These are phyloP conservation scores for Brienomyrus brachyistius DNA, from an alignment of 2,113 vertebrate species.

Conservation along the genomic window DNA sequence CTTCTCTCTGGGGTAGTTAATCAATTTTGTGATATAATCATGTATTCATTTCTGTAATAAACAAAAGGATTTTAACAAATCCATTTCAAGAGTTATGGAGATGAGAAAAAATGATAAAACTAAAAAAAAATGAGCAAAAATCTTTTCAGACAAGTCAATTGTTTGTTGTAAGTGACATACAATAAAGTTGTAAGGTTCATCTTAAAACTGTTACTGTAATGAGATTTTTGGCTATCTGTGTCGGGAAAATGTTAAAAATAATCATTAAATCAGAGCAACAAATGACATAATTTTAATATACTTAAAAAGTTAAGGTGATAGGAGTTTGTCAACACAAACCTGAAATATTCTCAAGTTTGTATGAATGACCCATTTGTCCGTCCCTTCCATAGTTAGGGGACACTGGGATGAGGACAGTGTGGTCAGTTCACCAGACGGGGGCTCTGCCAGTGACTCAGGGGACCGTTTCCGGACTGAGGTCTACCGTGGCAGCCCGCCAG, in stretches of 20 bases:
- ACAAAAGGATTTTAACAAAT: background rate
- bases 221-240: background rate
- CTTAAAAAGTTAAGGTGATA: background rate
- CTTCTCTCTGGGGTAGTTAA: background rate
- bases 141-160: background rate
- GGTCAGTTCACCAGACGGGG: slow-evolving; percentile 87
- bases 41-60: background rate
- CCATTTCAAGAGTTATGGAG: background rate
- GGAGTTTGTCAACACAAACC: background rate
- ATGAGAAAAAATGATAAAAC: background rate
- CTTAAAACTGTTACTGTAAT: too few relatives aligned
- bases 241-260: background rate
- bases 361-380: background rate
- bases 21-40: background rate
- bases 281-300: background rate
- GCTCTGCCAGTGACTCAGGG: slow-evolving; percentile 87
- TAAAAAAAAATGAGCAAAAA: background rate
- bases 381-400: slow-evolving; percentile 68
- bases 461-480: slow-evolving; percentile 76
- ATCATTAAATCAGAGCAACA: background rate
- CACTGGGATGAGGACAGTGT: slow-evolving; percentile 94
- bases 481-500: slow-evolving; percentile 76
- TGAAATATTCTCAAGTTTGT: background rate
- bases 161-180: background rate
- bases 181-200: background rate